These are phyloP conservation scores for Channa striata DNA, from an alignment of 2,797 vertebrate genomes.

Conservation along the genomic window DNA sequence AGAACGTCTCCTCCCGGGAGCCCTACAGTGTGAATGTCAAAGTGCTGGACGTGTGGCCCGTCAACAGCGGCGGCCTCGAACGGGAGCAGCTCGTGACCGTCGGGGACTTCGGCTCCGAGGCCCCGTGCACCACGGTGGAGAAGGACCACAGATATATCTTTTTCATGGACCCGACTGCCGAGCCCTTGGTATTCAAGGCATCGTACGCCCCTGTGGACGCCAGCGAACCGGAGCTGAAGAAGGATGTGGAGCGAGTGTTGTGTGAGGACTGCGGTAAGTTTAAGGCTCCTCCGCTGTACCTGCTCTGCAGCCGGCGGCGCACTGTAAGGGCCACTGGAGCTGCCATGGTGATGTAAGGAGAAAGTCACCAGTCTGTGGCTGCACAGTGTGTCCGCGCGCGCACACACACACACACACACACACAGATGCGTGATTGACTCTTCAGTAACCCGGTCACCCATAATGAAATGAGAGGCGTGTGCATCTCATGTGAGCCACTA, in stretches of 20 bases:
- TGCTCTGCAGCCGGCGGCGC: conserved; percentile 59
- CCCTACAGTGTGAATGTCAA: conserved; percentile 92
- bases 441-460: conserved; percentile 70
- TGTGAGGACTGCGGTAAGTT: conserved; percentile 98
- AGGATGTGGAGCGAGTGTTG: conserved; percentile 93
- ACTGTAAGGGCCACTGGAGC: conserved; percentile 62
- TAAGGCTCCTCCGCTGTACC: conserved; percentile 50
- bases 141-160: conserved; percentile 97
- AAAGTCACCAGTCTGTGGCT: conserved; percentile 48
- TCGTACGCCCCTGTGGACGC: conserved; percentile 93
- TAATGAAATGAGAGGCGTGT: conserved; percentile 50
- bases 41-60: conserved; percentile 96
- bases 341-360: conserved; percentile 75
- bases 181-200: conserved; percentile 92
- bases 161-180: conserved; percentile 95
- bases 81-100: conserved; percentile 96
- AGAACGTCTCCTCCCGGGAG: conserved; percentile 84
- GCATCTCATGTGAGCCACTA: conserved; percentile 3
- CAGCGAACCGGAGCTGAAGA: conserved; percentile 93
- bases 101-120: conserved; percentile 88
- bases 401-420: too few species aligned
- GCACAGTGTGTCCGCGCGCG: conserved; percentile 50
- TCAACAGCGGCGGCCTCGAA: conserved; percentile 94
- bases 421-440: conserved; percentile 52
- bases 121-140: conserved; percentile 92